Base-by-base conservation (phyloP, 1,140 invertebrate genomes). In the Capitella teleta region DNA sequence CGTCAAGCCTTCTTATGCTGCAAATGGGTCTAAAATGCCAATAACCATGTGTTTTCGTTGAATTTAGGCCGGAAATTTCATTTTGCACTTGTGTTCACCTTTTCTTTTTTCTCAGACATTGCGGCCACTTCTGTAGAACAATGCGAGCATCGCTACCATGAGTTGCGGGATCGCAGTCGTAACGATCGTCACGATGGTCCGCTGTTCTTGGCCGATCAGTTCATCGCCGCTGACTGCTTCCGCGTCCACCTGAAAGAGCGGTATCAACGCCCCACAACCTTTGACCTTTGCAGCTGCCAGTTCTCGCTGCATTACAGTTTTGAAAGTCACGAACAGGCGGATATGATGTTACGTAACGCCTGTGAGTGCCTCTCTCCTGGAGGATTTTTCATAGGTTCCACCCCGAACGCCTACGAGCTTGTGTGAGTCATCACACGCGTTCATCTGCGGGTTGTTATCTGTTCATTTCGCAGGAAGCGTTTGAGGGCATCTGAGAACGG, bases 301-400 rank as follows among this genome's bases (percentile, higher is more conserved):
- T 99, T 99, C 80, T 86, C 92, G 19, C 86, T 98, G 61, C 78
- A 79, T 57, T 98, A 98, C 61, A 85, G 85, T 61, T 99, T 98
- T 77, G 91, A 97, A 71, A 86, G 84, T 46, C 70, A 91, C 48
- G 64, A 74, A n/a, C 91, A 96, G 75, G 92, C 90, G 1, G 81
- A 92, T 63, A 81, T 81, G 61, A 94, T 98, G 87, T 71, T 99
- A 0, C 78, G 78, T 51, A 99, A 99, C 78, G 86, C 86, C 4
- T 81, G 86, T 18, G 89, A 95, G 68, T 85, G 82, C 66, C 74
- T 99, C 3, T 78, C 79, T 56, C 79, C 82, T 1, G 93, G 89
- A 43, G 94, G 95, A 5, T 94, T 82, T 69, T 98, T 98, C 64
- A 90, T 98, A 68, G 94, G 92, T 23, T 97, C 92, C 2, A 86